Base-by-base conservation (phyloP, 2,113 vertebrate genomes). In the Poicephalus gulielmi region DNA sequence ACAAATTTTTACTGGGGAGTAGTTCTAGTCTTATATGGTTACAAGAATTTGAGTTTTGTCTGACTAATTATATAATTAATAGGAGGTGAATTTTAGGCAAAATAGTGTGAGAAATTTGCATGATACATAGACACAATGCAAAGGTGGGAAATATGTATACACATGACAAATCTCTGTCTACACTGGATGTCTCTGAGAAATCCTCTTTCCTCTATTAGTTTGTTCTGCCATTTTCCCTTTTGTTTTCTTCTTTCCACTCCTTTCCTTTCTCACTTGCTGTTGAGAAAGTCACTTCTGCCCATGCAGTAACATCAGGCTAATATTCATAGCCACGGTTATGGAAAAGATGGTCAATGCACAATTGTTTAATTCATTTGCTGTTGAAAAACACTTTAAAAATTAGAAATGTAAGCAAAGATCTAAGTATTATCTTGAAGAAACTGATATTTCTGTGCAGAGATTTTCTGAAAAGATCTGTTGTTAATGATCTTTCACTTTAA, bases 1-100 rank as follows among this genome's bases (percentile, higher is more conserved):
- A 88, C 77, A 90, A 88, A 62, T 60, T 93, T 95, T 93, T 95
- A 83, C 50, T 49, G 41, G 31, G 63, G 52, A 86, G 17, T 84
- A 55, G 25, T 81, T 90, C 50, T 78, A 75, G 47, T 90, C 86
- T 93, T 90, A 70, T 37, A 69, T 68, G 43, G 49, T 86, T 88
- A 76, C 23, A 78, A 79, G 73, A 64, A 37, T 33, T n/a, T 41
- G 27, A 64, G 8, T 77, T 90, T 88, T 20, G 76, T 92, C 39
- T 79, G 47, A 49, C 17, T 70, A 88, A 88, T 76, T 75, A 77
- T 84, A 9, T 81, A 69, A 87, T 69, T 88, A 86, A 81, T 82
- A 68, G 50, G 35, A 71, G 43, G 5, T 1, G 0, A 79, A 41
- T 79, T 91, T 83, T 84, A 55, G 41, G 44, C 79, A 80, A 62